phyloP scores from a whole-genome alignment of 2,888 invertebrate species.

The Blomia tropicalis region DNA sequence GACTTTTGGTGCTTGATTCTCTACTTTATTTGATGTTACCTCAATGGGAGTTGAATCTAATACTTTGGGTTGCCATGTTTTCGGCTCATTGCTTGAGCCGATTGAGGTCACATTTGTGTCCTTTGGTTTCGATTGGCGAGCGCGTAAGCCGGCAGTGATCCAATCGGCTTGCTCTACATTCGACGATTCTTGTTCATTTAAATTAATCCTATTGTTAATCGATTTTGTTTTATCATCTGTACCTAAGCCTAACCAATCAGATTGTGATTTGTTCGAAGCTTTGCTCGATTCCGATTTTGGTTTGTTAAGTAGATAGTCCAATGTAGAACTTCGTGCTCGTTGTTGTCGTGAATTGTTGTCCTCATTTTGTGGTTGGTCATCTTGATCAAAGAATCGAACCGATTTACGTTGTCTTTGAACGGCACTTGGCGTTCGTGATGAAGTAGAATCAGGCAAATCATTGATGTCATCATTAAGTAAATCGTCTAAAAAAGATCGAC shows the following conservation, averaged over 20 bases:
- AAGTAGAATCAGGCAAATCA: background rate
- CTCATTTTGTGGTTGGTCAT: background rate
- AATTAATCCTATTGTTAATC: background rate
- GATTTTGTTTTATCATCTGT: background rate
- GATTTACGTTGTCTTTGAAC: constrained; percentile 13
- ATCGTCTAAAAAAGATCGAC: constrained; percentile 23
- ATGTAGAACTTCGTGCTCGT: background rate
- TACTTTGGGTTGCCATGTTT: background rate
- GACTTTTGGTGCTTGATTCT: background rate
- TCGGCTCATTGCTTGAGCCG: background rate
- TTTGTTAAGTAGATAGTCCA: background rate
- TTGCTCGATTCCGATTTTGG: background rate
- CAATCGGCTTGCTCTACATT: constrained; percentile 17
- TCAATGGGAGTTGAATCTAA: background rate
- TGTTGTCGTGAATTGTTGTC: too few relatives aligned
- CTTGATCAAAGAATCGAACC: constrained; percentile 21
- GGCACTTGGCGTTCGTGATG: background rate
- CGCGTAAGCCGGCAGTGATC: constrained; percentile 17
- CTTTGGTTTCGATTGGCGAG: constrained; percentile 13
- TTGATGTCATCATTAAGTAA: constrained; percentile 6
- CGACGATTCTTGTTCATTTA: background rate
- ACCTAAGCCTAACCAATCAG: constrained; percentile 23
- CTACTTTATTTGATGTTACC: background rate
- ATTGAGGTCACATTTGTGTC: background rate
- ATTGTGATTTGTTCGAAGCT: constrained; percentile 3